These are phyloP conservation scores for Montifringilla adamsi DNA, from an alignment of 2,113 vertebrate genomes.

Conservation along the genomic window DNA sequence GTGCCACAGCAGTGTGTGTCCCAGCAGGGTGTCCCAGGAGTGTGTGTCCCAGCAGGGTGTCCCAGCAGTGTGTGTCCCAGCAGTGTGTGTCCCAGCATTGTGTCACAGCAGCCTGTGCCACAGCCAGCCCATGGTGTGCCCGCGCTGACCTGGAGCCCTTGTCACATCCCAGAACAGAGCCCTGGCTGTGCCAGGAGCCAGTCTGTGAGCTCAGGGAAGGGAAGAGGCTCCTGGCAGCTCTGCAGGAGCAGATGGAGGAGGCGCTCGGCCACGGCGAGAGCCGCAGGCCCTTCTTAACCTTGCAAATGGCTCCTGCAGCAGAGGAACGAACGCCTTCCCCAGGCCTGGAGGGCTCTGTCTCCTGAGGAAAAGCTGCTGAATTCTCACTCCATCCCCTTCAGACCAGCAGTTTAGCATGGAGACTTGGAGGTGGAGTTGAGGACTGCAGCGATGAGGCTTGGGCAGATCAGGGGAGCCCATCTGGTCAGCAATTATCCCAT, in stretches of 20 bases:
- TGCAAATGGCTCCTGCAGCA: background rate
- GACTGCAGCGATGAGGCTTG: rapidly evolving
- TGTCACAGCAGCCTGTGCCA: background rate
- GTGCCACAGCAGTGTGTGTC: background rate
- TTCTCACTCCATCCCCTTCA: background rate
- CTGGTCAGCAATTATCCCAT: background rate
- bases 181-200: background rate
- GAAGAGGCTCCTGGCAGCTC: background rate
- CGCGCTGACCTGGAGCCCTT: background rate
- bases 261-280: background rate
- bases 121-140: rapidly evolving
- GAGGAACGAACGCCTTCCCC: rapidly evolving
- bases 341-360: background rate
- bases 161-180: background rate
- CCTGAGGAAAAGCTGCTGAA: background rate
- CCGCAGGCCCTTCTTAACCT: conserved; percentile 15
- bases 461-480: background rate
- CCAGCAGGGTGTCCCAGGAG: too few species aligned
- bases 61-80: too few species aligned
- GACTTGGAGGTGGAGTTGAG: background rate
- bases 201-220: background rate
- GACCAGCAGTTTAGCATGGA: background rate
- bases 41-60: too few species aligned
- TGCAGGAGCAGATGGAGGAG: conserved; percentile 23
- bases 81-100: too few species aligned